These are phyloP conservation scores for Threskiornis aethiopicus DNA, from an alignment of 2,797 vertebrate species.

Conservation along the genomic window DNA sequence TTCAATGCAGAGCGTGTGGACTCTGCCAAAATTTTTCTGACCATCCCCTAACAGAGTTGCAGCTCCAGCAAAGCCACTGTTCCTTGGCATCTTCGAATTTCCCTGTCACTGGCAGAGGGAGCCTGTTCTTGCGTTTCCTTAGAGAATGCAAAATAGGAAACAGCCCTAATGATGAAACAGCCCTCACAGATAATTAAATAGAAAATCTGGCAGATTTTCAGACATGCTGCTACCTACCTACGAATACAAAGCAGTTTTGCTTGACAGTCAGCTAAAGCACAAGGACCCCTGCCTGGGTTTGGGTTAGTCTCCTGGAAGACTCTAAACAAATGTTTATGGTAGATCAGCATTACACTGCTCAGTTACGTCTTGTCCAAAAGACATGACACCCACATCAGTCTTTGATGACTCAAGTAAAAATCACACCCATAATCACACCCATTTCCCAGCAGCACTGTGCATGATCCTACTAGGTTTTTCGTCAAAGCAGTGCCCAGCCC, in stretches of 20 bases:
- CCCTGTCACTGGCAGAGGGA: background rate
- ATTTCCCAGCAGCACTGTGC: background rate
- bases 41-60: background rate
- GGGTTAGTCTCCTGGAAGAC: background rate
- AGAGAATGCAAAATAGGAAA: constrained; percentile 16
- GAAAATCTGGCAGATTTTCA: constrained; percentile 39
- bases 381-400: background rate
- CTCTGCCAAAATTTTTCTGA: background rate
- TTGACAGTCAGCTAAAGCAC: background rate
- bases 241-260: constrained; percentile 26
- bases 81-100: background rate
- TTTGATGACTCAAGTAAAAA: background rate
- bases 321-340: background rate
- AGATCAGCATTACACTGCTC: background rate
- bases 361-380: background rate
- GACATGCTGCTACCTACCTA: constrained; percentile 5
- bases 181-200: constrained; percentile 16
- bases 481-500: background rate
- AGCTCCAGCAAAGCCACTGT: background rate
- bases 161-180: background rate
- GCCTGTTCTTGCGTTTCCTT: background rate
- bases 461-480: background rate
- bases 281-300: background rate
- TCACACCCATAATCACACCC: background rate
- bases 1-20: background rate